Conservation (phyloP, 2,888 invertebrate genomes). For the Anthrax anthrax region DNA sequence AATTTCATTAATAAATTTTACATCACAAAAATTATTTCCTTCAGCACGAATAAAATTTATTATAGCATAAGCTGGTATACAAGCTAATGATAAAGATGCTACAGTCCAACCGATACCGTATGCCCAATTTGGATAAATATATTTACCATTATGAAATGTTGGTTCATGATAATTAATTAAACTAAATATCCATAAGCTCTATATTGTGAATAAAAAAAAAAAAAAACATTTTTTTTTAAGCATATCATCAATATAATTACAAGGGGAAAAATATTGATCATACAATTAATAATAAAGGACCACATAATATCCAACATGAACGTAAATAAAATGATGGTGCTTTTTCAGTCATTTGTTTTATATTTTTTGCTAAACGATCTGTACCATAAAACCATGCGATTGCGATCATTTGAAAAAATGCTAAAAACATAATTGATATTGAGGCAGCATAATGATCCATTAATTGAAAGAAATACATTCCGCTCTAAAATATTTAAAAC, state of each 20-base stretch:
- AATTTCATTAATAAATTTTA: slow-evolving; percentile 24
- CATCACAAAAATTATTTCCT: slow-evolving; percentile 58
- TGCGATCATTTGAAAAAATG: slow-evolving; percentile 85
- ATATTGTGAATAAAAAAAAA: slow-evolving; percentile 46
- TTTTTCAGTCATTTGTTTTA: slow-evolving; percentile 79
- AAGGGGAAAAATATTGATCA: slow-evolving; percentile 16
- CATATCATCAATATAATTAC: too few species aligned
- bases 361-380: slow-evolving; percentile 60
- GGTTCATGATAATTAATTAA: slow-evolving; percentile 78
- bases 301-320: slow-evolving; percentile 70
- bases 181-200: slow-evolving; percentile 79
- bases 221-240: slow-evolving; percentile 22
- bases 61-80: slow-evolving; percentile 71
- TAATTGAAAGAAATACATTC: slow-evolving; percentile 81
- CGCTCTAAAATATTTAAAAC: slow-evolving; percentile 42
- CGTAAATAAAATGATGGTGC: slow-evolving; percentile 68
- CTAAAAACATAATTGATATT: slow-evolving; percentile 79
- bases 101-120: slow-evolving; percentile 77
- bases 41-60: slow-evolving; percentile 54
- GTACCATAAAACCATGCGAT: slow-evolving; percentile 88
- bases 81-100: slow-evolving; percentile 65
- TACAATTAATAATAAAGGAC: slow-evolving; percentile 64
- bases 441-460: slow-evolving; percentile 91
- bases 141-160: slow-evolving; percentile 64
- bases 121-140: slow-evolving; percentile 72